These are phyloP conservation scores for Enteromius afrohamiltoni DNA, from an alignment of 2,797 vertebrate species.

Conservation along the genomic window DNA sequence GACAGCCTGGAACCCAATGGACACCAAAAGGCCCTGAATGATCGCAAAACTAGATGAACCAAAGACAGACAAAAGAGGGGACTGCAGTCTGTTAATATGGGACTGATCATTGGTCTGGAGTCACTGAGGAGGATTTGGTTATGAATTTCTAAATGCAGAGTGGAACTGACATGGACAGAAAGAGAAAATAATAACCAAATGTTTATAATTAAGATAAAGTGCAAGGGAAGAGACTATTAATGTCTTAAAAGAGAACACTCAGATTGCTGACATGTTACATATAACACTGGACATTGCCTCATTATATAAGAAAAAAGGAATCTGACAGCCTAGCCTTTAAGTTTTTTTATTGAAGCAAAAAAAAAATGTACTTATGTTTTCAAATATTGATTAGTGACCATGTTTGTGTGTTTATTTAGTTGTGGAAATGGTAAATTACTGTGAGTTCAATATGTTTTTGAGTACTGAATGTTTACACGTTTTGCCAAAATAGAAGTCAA, in stretches of 20 bases:
- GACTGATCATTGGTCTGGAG: not conserved
- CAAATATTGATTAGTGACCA: not conserved
- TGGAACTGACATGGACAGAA: constrained; percentile 9
- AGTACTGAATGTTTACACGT: constrained; percentile 32
- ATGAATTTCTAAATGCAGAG: not conserved
- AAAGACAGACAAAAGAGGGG: not conserved
- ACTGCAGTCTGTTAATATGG: not conserved
- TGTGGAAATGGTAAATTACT: not conserved
- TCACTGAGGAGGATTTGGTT: not conserved
- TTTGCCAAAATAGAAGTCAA: not conserved
- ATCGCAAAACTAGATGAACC: constrained; percentile 78
- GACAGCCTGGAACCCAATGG: constrained; percentile 69
- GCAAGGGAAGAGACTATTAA: constrained; percentile 17
- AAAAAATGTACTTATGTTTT: not conserved
- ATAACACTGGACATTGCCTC: constrained; percentile 5
- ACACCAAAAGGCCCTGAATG: constrained; percentile 58
- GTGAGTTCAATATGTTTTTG: not conserved
- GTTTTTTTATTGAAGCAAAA: constrained; percentile 14
- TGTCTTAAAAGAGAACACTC: constrained; percentile 36
- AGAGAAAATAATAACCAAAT: constrained; percentile 1
- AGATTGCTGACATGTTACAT: not conserved
- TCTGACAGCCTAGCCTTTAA: not conserved
- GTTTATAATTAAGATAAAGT: not conserved
- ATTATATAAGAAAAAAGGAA: not conserved
- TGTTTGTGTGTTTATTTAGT: constrained; percentile 1